Evolutionary conservation across 2,113 vertebrate species (phyloP).

Genomic region (Bubalus kerabau): DNA sequence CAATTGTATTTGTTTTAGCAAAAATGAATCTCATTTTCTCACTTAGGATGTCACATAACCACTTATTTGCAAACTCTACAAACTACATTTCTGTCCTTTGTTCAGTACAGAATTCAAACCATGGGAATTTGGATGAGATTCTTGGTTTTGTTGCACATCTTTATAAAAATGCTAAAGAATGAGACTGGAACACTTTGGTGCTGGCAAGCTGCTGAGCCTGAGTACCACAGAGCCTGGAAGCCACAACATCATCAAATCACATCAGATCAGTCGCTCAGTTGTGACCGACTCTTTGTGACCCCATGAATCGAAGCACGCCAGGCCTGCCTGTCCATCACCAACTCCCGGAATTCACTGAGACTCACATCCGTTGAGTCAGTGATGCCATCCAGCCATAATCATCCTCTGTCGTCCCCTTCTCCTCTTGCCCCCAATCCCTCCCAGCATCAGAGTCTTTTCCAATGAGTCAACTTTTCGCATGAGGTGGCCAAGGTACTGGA

Average conservation of each 20-base stretch:
- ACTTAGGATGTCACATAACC: background rate
- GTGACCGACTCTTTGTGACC: too few relatives aligned
- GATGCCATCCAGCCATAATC: too few relatives aligned
- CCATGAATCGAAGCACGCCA: too few relatives aligned
- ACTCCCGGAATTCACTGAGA: too few relatives aligned
- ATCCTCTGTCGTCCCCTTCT: too few relatives aligned
- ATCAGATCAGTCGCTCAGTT: too few relatives aligned
- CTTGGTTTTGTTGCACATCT: background rate
- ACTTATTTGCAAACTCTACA: background rate
- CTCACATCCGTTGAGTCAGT: too few relatives aligned
- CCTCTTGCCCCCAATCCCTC: too few relatives aligned
- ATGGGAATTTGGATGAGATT: background rate
- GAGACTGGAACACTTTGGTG: background rate
- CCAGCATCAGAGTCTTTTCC: too few relatives aligned
- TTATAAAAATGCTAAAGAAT: background rate
- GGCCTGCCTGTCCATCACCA: too few relatives aligned
- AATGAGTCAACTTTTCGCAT: too few relatives aligned
- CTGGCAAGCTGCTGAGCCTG: background rate
- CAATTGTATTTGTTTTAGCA: constrained; percentile 13
- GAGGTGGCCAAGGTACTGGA: too few relatives aligned
- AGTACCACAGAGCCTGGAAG: background rate
- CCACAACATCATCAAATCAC: background rate
- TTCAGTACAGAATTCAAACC: background rate
- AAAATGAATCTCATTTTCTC: constrained; percentile 16
- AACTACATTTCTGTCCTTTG: background rate